phyloP scores from a whole-genome alignment of 92 coral and sea anemone species.

The Virgularia gustaviana region DNA sequence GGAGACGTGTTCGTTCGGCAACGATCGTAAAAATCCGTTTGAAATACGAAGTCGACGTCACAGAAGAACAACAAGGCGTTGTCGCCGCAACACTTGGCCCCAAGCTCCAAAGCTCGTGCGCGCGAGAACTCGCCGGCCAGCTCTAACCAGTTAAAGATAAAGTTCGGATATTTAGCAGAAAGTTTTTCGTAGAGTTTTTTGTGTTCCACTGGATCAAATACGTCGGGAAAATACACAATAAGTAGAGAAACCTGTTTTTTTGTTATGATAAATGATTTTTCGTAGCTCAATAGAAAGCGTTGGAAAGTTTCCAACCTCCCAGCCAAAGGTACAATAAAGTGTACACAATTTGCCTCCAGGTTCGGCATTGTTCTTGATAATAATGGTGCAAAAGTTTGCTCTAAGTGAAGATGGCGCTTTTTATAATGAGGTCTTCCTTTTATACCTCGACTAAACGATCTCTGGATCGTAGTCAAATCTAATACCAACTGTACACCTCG shows the following conservation, averaged over 20 bases:
- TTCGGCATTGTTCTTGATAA: constrained; percentile 69
- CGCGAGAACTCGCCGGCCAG: constrained; percentile 86
- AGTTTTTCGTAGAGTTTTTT: constrained; percentile 59
- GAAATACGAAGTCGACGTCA: constrained; percentile 84
- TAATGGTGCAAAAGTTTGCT: constrained; percentile 86
- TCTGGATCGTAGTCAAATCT: constrained; percentile 72
- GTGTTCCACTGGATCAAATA: constrained; percentile 66
- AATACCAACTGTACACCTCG: constrained; percentile 80
- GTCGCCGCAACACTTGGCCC: constrained; percentile 77
- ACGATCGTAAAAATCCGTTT: constrained; percentile 77
- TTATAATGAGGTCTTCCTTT: constrained; percentile 71
- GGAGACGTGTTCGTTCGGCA: constrained; percentile 72
- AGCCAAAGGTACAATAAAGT: constrained; percentile 83
- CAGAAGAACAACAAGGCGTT: constrained; percentile 79
- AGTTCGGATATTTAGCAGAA: constrained; percentile 65
- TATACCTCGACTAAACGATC: constrained; percentile 72
- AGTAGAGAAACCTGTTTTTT: constrained; percentile 71
- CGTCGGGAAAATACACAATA: constrained; percentile 82
- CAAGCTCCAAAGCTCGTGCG: constrained; percentile 79
- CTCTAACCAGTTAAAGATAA: constrained; percentile 82
- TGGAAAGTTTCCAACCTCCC: constrained; percentile 81
- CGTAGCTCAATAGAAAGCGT: constrained; percentile 57
- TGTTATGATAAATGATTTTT: constrained; percentile 66
- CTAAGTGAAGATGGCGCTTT: constrained; percentile 77
- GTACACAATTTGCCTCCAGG: constrained; percentile 49